These are phyloP conservation scores for Acanthiza pusilla DNA, from an alignment of 2,797 vertebrate species.

Conservation along the genomic window DNA sequence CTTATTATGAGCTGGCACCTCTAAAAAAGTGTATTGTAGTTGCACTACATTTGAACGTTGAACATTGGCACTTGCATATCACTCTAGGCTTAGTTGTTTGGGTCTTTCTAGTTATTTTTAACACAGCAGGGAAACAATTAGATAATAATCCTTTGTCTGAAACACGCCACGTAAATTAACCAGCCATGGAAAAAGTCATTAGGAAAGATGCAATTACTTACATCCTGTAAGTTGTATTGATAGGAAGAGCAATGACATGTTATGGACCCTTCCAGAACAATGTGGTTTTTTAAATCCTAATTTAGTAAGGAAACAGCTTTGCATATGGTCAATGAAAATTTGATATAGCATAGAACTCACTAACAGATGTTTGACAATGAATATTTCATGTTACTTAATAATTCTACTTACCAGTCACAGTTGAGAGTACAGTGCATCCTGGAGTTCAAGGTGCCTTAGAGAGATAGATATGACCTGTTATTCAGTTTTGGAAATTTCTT, in stretches of 20 bases:
- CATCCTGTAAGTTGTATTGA: neutral
- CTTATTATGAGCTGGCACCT: neutral
- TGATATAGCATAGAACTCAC: conserved; percentile 23
- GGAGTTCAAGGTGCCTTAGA: neutral
- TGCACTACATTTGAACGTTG: neutral
- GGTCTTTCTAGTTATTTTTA: neutral
- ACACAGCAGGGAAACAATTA: neutral
- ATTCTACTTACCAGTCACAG: conserved; percentile 2
- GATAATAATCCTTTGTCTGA: neutral
- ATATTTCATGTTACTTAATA: conserved; percentile 54
- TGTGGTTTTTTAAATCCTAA: neutral
- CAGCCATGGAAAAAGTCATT: neutral
- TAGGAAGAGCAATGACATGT: neutral
- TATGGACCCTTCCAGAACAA: neutral
- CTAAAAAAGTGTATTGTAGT: neutral
- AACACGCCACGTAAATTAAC: neutral
- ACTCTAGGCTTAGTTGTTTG: neutral
- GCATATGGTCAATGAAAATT: conserved; percentile 57
- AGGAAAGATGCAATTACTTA: neutral
- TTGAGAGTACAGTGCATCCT: neutral
- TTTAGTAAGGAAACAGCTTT: conserved; percentile 15
- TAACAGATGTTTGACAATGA: conserved; percentile 52
- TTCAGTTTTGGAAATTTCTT: neutral
- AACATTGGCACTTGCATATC: neutral
- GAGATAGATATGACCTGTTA: neutral